phyloP scores from a whole-genome alignment of 2,797 vertebrate genomes.

The Phoebastria nigripes region DNA sequence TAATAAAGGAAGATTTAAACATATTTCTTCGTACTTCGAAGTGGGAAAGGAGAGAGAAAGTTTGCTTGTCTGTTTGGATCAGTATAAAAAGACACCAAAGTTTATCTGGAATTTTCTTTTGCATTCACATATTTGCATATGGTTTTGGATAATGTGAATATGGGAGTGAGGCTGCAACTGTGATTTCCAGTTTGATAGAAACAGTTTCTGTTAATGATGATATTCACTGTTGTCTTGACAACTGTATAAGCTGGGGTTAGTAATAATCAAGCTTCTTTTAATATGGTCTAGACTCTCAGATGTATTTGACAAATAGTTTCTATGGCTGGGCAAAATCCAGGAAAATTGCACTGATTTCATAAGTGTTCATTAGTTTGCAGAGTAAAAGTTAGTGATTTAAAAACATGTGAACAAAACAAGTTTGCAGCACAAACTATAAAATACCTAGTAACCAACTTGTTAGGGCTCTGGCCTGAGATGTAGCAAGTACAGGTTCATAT shows the following conservation, averaged over 20 bases:
- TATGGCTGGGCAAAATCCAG: neutral
- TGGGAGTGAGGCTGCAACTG: neutral
- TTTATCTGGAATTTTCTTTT: constrained; percentile 9
- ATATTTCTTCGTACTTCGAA: neutral
- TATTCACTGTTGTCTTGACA: constrained; percentile 59
- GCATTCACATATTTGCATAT: neutral
- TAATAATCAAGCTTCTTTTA: constrained; percentile 50
- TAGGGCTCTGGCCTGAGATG: neutral
- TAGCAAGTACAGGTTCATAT: neutral
- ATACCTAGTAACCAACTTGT: neutral
- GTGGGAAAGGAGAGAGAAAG: neutral
- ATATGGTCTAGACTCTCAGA: constrained; percentile 35
- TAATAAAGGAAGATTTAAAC: neutral
- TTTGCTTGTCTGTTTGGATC: neutral
- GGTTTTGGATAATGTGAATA: constrained; percentile 2
- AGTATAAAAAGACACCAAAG: neutral
- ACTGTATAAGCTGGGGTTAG: constrained; percentile 25
- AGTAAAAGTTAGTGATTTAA: neutral
- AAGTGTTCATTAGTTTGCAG: neutral
- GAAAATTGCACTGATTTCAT: constrained; percentile 2
- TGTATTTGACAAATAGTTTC: constrained; percentile 23
- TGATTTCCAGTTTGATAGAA: constrained; percentile 22
- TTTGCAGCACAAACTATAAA: neutral
- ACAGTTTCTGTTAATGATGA: constrained; percentile 22
- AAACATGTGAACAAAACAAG: neutral